Percentiles rank a stretch among this genome's conserved stretches.
Evolutionary conservation across 2,113 vertebrate species (phyloP).

Genomic region (Taurulus bubalis): DNA sequence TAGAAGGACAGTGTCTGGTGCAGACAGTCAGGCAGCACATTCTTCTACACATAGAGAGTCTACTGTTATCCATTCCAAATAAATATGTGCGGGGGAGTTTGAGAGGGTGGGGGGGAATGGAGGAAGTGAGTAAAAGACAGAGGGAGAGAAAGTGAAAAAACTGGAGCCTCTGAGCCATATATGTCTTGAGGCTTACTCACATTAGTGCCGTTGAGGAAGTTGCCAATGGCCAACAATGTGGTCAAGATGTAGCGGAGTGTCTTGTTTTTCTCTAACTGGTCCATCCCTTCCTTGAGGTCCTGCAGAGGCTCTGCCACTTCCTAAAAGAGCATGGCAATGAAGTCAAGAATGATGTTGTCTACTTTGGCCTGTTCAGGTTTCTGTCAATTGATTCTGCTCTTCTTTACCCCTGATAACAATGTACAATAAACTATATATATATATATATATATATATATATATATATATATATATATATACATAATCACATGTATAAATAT

Average conservation of each 20-base stretch:
- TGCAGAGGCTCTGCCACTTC: slow-evolving; percentile 97
- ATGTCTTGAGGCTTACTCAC: slow-evolving; percentile 83
- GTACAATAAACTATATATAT: background rate
- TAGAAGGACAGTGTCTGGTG: slow-evolving; percentile 55
- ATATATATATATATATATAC: too few species aligned
- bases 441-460: background rate
- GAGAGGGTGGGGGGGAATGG: slow-evolving; percentile 4
- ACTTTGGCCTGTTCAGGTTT: background rate
- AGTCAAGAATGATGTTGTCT: background rate
- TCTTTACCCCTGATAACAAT: background rate
- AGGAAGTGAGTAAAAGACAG: slow-evolving; percentile 34
- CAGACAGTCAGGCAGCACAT: slow-evolving; percentile 60
- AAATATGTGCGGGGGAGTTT: slow-evolving; percentile 42
- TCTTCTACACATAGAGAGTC: slow-evolving; percentile 61
- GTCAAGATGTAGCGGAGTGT: slow-evolving; percentile 94
- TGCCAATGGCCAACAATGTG: slow-evolving; percentile 94
- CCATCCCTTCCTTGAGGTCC: slow-evolving; percentile 99
- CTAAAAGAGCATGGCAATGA: slow-evolving; percentile 72
- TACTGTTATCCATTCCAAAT: slow-evolving; percentile 62
- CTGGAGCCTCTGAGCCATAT: background rate
- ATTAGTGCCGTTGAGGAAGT: slow-evolving; percentile 97
- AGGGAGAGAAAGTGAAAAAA: slow-evolving; percentile 18
- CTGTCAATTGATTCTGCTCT: background rate
- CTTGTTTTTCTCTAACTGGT: slow-evolving; percentile 96
- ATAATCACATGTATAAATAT: background rate